Conservation (phyloP, 2,888 invertebrate species). For the Oligia latruncula region DNA sequence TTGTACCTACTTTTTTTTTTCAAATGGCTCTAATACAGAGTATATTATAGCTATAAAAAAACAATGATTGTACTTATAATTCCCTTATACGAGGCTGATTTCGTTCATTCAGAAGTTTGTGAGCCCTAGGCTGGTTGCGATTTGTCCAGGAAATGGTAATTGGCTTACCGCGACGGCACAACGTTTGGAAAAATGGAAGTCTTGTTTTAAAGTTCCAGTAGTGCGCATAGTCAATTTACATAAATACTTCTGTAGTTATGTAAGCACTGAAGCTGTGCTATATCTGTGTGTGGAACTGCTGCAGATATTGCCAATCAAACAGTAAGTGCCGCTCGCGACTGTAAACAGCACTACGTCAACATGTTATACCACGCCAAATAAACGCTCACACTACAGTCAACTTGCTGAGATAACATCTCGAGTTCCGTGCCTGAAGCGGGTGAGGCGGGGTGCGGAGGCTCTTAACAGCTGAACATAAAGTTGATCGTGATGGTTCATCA, state of each 20-base stretch:
- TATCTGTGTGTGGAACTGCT: not conserved
- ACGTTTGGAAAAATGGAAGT: not conserved
- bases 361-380: slow-evolving; percentile 18
- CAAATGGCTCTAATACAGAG: not conserved
- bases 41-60: not conserved
- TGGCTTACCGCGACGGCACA: not conserved
- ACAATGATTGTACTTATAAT: not conserved
- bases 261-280: not conserved
- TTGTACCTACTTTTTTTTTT: not conserved
- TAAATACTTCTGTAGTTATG: not conserved
- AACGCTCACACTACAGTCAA: not conserved
- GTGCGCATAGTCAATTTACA: not conserved
- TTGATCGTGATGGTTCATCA: not conserved
- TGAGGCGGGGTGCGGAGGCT: not conserved
- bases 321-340: slow-evolving; percentile 32
- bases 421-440: not conserved
- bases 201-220: not conserved
- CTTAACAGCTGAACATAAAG: not conserved
- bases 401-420: slow-evolving; percentile 3
- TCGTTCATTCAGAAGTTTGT: not conserved
- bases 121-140: not conserved
- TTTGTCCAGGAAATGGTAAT: not conserved
- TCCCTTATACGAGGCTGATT: not conserved
- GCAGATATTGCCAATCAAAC: slow-evolving; percentile 32
- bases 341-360: slow-evolving; percentile 19